Conservation (phyloP, 2,888 invertebrate species). For the Laspeyria flexula region DNA sequence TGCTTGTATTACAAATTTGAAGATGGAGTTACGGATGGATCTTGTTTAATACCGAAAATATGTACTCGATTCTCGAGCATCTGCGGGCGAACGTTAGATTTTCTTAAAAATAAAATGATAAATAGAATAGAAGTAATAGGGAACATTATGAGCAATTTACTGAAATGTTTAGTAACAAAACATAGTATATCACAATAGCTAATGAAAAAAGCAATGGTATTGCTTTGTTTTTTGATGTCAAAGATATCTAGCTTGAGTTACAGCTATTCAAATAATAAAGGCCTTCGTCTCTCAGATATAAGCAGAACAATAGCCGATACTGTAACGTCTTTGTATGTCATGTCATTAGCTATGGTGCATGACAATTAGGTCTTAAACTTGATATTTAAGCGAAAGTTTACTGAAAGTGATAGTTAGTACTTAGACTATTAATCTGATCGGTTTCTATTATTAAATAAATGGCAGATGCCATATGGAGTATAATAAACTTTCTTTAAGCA, state of each 20-base stretch:
- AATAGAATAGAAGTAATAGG: no score
- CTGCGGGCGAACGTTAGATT: no score
- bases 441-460: neutral
- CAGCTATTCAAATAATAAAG: constrained; percentile 5
- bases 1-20: no score
- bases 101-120: no score
- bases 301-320: neutral
- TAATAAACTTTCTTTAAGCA: no score
- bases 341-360: neutral
- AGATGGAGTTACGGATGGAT: no score
- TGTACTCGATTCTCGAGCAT: no score
- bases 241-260: neutral
- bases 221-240: neutral
- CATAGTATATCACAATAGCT: no score
- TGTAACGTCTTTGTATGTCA: neutral
- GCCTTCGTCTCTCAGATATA: neutral
- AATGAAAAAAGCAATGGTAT: neutral
- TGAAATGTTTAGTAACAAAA: no score
- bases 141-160: no score
- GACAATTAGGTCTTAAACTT: neutral
- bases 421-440: neutral
- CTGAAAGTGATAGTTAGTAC: neutral
- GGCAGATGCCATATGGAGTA: no score
- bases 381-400: neutral
- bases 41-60: no score